Percentiles rank a stretch among this genome's conserved stretches.
These are phyloP conservation scores for Nesoenas mayeri DNA, from an alignment of 2,113 vertebrate species.

Conservation along the genomic window DNA sequence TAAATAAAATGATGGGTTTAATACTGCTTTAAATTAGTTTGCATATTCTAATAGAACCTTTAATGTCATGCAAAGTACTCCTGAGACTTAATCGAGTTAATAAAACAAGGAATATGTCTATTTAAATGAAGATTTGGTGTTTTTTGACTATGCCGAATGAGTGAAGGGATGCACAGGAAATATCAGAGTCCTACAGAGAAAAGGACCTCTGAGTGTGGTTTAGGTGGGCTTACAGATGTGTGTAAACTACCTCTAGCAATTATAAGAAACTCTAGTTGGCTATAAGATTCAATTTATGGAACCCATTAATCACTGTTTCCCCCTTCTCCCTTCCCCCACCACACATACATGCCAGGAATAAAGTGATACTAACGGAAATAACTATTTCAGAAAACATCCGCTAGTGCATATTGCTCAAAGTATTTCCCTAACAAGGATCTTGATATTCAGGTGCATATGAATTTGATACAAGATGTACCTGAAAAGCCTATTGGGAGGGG, in stretches of 20 bases:
- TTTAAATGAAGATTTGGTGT: constrained; percentile 26
- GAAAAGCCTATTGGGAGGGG: not conserved
- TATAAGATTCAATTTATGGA: not conserved
- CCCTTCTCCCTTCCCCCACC: not conserved
- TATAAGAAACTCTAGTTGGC: not conserved
- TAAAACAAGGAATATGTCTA: not conserved
- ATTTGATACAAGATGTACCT: not conserved
- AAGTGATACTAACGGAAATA: not conserved
- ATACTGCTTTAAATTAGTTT: constrained; percentile 28
- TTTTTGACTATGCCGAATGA: not conserved
- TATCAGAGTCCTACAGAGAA: not conserved
- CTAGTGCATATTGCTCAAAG: not conserved
- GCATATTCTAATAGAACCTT: not conserved
- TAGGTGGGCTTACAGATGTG: not conserved
- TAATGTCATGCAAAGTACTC: not conserved
- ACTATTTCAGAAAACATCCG: not conserved
- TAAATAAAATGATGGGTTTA: constrained; percentile 15
- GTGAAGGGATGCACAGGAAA: not conserved
- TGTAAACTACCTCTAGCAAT: not conserved
- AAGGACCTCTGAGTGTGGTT: not conserved
- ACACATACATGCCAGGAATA: not conserved
- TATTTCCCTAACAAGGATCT: not conserved
- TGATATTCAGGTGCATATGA: not conserved
- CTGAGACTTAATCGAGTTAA: constrained; percentile 6
- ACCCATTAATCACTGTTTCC: not conserved